A percentile compares a stretch with the other conserved stretches of the same genome.
Evolutionary conservation across 2,113 vertebrate genomes (phyloP).

Genomic region (Stegastes partitus): DNA sequence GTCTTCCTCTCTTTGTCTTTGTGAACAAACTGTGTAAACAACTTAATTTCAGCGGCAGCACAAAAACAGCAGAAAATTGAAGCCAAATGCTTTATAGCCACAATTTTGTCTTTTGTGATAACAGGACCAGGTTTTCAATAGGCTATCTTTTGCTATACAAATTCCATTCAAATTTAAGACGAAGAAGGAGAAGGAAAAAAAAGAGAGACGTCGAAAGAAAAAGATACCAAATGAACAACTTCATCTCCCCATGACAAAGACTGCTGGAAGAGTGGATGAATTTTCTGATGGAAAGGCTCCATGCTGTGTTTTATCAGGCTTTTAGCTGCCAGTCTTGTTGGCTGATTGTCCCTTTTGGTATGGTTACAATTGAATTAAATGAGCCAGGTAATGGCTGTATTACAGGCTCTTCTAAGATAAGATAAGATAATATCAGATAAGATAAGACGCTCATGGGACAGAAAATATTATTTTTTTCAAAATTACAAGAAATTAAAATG

Average conservation of each 20-base stretch:
- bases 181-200: constrained; percentile 1
- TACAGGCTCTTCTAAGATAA: constrained; percentile 37
- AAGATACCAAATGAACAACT: constrained; percentile 61
- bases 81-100: constrained; percentile 69
- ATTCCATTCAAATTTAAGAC: constrained; percentile 60
- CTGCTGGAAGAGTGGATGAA: constrained; percentile 56
- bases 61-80: constrained; percentile 68
- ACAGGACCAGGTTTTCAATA: constrained; percentile 69
- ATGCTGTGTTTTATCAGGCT: constrained; percentile 67
- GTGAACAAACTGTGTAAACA: constrained; percentile 77
- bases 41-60: constrained; percentile 72
- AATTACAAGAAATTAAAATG: background rate
- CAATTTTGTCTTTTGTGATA: constrained; percentile 76
- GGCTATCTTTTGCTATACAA: constrained; percentile 59
- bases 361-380: constrained; percentile 70
- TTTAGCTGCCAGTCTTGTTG: constrained; percentile 65
- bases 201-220: background rate
- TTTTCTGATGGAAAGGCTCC: constrained; percentile 64
- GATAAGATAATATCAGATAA: constrained; percentile 31
- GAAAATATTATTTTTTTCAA: too few relatives aligned
- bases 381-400: constrained; percentile 68
- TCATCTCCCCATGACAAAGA: constrained; percentile 65
- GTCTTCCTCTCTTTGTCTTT: constrained; percentile 68
- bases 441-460: background rate
- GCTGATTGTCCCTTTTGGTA: constrained; percentile 65